Conservation (phyloP, 2,888 invertebrate genomes). For the Cheilosia soror region DNA sequence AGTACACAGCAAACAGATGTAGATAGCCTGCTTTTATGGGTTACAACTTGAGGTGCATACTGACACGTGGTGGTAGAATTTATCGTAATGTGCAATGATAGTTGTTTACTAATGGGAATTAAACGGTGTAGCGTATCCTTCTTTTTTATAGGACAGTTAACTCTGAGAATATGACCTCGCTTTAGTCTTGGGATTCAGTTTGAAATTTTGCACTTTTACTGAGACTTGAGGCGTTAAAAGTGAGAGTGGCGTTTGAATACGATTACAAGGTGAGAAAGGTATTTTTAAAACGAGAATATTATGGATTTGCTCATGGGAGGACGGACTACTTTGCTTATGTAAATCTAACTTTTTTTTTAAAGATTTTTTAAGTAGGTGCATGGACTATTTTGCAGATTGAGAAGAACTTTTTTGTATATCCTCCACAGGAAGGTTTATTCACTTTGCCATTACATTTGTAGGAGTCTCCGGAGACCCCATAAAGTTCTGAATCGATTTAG, state of each 20-base stretch:
- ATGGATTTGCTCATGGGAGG: background rate
- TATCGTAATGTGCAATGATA: conserved; percentile 46
- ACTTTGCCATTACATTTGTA: no score
- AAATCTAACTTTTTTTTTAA: no score
- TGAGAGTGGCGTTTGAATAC: background rate
- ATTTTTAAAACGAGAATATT: background rate
- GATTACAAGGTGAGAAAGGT: background rate
- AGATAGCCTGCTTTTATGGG: conserved; percentile 64
- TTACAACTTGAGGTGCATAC: conserved; percentile 50
- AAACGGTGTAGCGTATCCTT: conserved; percentile 13
- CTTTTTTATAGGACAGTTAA: conserved; percentile 41
- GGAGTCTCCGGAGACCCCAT: no score
- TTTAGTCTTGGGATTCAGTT: conserved; percentile 17
- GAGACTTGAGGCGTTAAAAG: conserved; percentile 3
- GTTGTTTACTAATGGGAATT: conserved; percentile 45
- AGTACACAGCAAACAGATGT: conserved; percentile 37
- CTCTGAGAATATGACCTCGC: conserved; percentile 52
- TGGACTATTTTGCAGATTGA: no score
- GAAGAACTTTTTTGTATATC: no score
- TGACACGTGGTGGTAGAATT: conserved; percentile 47
- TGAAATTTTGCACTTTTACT: background rate
- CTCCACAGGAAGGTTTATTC: no score
- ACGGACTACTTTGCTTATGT: no score
- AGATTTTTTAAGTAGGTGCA: no score
- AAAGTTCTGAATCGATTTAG: no score